Evolutionary conservation across 2,113 vertebrate species (phyloP).

Genomic region (Myotis lucifugus): DNA sequence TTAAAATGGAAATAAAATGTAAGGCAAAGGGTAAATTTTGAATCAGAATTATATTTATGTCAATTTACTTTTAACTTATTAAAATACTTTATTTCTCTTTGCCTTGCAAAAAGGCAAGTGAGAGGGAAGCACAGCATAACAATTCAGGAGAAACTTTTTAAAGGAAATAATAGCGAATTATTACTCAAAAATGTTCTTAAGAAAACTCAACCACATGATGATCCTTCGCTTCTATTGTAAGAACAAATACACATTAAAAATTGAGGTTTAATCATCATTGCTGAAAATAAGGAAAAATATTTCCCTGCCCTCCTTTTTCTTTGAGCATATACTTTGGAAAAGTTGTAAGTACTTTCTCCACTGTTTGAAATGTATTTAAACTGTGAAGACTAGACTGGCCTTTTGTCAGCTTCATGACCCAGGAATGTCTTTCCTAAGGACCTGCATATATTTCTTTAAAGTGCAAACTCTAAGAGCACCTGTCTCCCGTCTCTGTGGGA

Average conservation of each 20-base stretch:
- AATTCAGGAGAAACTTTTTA: not conserved
- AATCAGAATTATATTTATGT: slow-evolving; percentile 68
- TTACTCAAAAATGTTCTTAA: not conserved
- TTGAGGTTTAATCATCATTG: not conserved
- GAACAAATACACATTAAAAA: not conserved
- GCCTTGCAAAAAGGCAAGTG: slow-evolving; percentile 4
- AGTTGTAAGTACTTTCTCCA: not conserved
- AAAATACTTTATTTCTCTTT: slow-evolving; percentile 57
- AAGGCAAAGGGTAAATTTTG: slow-evolving; percentile 33
- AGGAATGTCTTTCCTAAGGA: not conserved
- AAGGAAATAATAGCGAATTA: not conserved
- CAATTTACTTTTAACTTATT: slow-evolving; percentile 75
- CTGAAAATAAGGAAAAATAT: not conserved
- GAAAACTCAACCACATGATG: not conserved
- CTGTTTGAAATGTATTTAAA: not conserved
- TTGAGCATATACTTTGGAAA: not conserved
- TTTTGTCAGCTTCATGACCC: not conserved
- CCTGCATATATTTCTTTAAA: not conserved
- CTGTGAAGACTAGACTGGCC: not conserved
- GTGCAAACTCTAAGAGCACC: not conserved
- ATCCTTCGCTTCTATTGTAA: not conserved
- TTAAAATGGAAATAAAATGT: slow-evolving; percentile 71
- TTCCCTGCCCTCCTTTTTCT: not conserved
- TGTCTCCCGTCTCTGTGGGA: not conserved
- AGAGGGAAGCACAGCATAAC: not conserved